Base-by-base conservation (phyloP, 2,113 vertebrate species). In the Mormoops blainvillei region DNA sequence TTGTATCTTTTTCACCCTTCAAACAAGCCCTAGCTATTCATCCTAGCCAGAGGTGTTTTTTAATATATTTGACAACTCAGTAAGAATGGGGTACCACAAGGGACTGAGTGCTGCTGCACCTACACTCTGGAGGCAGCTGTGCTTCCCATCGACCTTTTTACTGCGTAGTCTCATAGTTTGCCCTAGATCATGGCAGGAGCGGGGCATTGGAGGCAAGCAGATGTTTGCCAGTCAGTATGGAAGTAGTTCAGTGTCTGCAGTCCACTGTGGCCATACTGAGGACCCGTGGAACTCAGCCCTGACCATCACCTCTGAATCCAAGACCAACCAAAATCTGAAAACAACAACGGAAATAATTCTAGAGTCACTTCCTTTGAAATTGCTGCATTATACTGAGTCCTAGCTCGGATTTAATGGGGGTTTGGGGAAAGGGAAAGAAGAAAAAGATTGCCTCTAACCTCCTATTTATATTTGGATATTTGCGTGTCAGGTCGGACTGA, bases 381-480 rank as follows among this genome's bases (percentile, higher is more conserved):
- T 97, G 94, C 86, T 91, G 89, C 89, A 97, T 91, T 96, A 91
- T 96, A 97, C 90, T 94, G 82, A 97, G 70, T 94, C 81, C 94
- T 93, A 97, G 83, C 36, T 45, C 95, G 11, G 48, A 73, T 94
- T 98, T 97, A 97, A 91, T 63, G 28, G 5, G 24, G n/a, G 7
- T 8, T 41, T 2, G 20, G 18, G 33, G 28, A 14, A 22, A 71
- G 74, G 48, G 26, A 71, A 45, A 54, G 81, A 68, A 28, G 89
- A 94, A 95, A 95, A 98, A 97, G 96, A 97, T 95, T 97, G 95
- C 94, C 83, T 96, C 96, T 98, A 97, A 98, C 91, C 98, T 98
- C 97, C 98, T 98, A 98, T 98, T 98, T 98, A 98, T 98, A 96
- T 98, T 98, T 98, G 96, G 96, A 89, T 98, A 98, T 99, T 98